Conservation (phyloP, 2,113 vertebrate genomes). For the Hyla sarda region DNA sequence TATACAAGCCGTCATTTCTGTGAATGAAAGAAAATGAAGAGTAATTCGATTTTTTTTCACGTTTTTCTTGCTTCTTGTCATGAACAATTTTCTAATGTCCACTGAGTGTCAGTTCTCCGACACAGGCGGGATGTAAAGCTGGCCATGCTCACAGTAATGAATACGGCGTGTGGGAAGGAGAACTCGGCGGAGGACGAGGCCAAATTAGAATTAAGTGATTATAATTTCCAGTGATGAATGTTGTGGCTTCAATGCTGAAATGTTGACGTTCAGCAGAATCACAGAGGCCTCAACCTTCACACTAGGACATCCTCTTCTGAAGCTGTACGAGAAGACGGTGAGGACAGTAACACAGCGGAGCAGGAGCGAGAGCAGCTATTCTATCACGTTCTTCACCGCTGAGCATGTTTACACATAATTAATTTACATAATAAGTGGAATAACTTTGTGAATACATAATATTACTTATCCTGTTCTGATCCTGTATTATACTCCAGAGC, state of each 20-base stretch:
- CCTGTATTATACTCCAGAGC: too few species aligned
- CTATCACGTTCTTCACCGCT: too few species aligned
- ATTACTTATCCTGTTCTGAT: too few species aligned
- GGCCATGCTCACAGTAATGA: constrained; percentile 48
- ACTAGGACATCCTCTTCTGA: neutral
- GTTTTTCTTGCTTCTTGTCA: constrained; percentile 43
- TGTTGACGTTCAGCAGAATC: constrained; percentile 30
- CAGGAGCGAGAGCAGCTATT: too few species aligned
- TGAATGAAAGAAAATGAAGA: constrained; percentile 31
- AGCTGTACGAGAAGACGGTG: neutral
- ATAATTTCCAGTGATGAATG: constrained; percentile 47
- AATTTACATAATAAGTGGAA: too few species aligned
- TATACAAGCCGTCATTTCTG: constrained; percentile 27
- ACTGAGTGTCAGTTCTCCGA: constrained; percentile 46
- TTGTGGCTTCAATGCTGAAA: constrained; percentile 15
- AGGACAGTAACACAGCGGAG: neutral
- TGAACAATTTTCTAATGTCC: constrained; percentile 27
- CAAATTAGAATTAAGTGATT: constrained; percentile 47
- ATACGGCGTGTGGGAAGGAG: constrained; percentile 28
- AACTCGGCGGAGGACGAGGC: constrained; percentile 1
- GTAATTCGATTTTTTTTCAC: constrained; percentile 50
- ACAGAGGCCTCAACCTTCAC: neutral
- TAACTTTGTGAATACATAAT: too few species aligned
- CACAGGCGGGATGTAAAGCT: constrained; percentile 35
- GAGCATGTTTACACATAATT: too few species aligned